Evolutionary conservation across 1,140 invertebrate genomes (phyloP).

Genomic region (Megathymus violae): DNA sequence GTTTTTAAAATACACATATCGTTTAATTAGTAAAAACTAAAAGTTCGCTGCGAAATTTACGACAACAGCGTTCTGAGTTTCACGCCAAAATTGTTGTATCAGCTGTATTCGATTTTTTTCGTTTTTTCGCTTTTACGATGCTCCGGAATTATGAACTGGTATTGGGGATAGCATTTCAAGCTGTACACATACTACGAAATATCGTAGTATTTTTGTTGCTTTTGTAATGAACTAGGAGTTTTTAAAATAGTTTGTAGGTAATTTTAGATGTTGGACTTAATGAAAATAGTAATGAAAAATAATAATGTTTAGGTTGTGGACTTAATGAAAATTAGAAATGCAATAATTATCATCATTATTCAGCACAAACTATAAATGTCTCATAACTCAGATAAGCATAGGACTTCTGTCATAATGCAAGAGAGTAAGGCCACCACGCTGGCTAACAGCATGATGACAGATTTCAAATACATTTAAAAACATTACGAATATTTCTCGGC

Average conservation of each 20-base stretch:
- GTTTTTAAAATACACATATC: background rate
- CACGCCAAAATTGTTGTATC: constrained; percentile 4
- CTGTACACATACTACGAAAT: background rate
- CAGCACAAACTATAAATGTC: too few relatives aligned
- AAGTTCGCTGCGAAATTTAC: background rate
- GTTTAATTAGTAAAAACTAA: constrained; percentile 6
- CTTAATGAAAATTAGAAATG: too few relatives aligned
- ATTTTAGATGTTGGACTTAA: too few relatives aligned
- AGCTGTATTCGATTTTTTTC: constrained; percentile 2
- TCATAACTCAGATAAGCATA: too few relatives aligned
- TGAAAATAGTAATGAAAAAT: too few relatives aligned
- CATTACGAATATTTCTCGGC: too few relatives aligned
- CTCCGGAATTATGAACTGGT: constrained; percentile 5
- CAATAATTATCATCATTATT: too few relatives aligned
- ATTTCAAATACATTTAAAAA: too few relatives aligned
- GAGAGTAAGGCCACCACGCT: too few relatives aligned
- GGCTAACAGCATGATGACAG: too few relatives aligned
- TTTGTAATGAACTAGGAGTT: constrained; percentile 6
- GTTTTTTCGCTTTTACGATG: constrained; percentile 2
- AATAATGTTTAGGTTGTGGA: too few relatives aligned
- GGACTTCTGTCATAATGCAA: too few relatives aligned
- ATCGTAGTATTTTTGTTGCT: background rate
- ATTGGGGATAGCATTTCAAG: constrained; percentile 1
- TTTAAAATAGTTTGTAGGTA: background rate
- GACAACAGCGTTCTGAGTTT: constrained; percentile 3